Evolutionary conservation across 2,797 vertebrate genomes (phyloP).

Genomic region (Brachyrhaphis roseni): DNA sequence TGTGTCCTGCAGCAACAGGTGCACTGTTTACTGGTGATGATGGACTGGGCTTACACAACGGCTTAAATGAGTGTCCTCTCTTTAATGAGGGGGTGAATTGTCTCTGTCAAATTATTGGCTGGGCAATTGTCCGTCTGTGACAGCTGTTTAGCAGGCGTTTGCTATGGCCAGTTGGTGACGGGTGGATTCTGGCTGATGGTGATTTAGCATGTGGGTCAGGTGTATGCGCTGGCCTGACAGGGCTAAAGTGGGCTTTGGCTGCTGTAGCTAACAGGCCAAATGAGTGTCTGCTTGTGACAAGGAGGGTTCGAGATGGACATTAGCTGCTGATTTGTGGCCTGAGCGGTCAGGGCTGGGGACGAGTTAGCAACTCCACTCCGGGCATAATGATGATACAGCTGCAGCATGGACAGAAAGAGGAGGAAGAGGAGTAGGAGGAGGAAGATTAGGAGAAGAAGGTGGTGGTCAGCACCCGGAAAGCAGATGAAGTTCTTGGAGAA

Average conservation of each 20-base stretch:
- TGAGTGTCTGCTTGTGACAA: conserved; percentile 74
- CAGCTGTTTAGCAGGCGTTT: conserved; percentile 73
- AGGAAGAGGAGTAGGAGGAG: conserved; percentile 42
- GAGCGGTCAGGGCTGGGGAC: conserved; percentile 72
- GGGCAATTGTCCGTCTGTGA: conserved; percentile 69
- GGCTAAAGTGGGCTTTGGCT: conserved; percentile 69
- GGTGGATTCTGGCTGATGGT: conserved; percentile 69
- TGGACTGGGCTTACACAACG: conserved; percentile 58
- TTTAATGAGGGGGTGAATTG: conserved; percentile 71
- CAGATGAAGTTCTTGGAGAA: conserved; percentile 68
- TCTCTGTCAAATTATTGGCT: conserved; percentile 71
- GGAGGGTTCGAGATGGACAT: conserved; percentile 76
- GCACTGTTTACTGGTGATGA: conserved; percentile 61
- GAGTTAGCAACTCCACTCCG: conserved; percentile 58
- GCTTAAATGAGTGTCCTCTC: conserved; percentile 63
- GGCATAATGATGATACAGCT: conserved; percentile 75
- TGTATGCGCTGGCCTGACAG: conserved; percentile 71
- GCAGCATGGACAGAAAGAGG: conserved; percentile 37
- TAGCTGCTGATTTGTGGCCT: conserved; percentile 78
- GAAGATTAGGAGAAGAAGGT: conserved; percentile 46
- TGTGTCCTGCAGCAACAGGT: conserved; percentile 51
- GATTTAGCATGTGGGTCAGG: conserved; percentile 76
- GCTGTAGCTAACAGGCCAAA: conserved; percentile 71
- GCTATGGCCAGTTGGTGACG: conserved; percentile 68
- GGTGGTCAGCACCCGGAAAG: conserved; percentile 62